Base-by-base conservation (phyloP, 53 echinoderm and acorn worm species). In the Holothuria scabra region DNA sequence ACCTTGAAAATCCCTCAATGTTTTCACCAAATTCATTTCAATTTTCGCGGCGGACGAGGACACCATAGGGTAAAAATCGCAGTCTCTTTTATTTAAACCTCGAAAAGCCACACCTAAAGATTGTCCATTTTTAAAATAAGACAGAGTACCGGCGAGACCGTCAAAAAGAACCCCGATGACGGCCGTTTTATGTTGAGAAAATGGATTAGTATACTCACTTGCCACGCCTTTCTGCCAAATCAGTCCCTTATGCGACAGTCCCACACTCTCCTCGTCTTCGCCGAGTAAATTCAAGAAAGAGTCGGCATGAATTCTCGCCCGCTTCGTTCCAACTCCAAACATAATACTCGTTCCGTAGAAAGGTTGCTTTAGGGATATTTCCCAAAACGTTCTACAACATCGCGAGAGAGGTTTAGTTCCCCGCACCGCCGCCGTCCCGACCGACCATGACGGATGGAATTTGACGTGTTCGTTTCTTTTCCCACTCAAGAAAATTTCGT, bases 401-500 rank as follows among this genome's bases (percentile, higher is more conserved):
- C 74, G 66, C 19, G 81, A 66, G 38, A 97, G 86, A 70, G 85
- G 87, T 56, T 88, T 80, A 57, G 90, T 90, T 28, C 97, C 97
- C 14, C 97, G 82, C 3, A 92, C 90, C 33, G 89, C 97, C 1
- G 97, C 97, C 3, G 97, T 92, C 16, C 94, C 97, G 71, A 94
- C 91, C 22, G 97, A 97, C 97, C 97, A 97, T 70, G 88, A 90
- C 9, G 97, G 97, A 62, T 97, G 97, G 79, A 97, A 97, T 28
- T 90, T 69, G 8, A 90, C 90, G 37, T 86, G 88, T 71, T 88
- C 87, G 84, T 90, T 88, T 18, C 74, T 30, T 9, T 29, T 31
- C 4, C 94, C 97, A 21, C 71, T 81, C 28, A 97, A 59, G 20
- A 82, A 66, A 14, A 94, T 91, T 63, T 97, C 97, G 35, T 92